These are phyloP conservation scores for Anomalospiza imberbis DNA, from an alignment of 2,797 vertebrate species.

Conservation along the genomic window DNA sequence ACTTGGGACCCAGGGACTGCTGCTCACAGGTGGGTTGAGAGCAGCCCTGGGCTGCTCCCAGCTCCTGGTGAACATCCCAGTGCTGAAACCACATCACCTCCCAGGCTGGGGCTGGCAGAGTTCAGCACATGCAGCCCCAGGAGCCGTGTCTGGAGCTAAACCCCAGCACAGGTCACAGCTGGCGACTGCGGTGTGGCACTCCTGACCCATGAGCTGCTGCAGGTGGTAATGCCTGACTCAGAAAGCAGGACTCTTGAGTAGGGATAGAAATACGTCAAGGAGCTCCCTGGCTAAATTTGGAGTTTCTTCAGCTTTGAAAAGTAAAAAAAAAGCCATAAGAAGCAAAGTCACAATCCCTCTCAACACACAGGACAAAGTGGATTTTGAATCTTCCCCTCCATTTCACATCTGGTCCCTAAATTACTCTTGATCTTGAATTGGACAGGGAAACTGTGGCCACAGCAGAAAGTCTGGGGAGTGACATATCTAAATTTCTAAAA, in stretches of 20 bases:
- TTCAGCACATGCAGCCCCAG: neutral
- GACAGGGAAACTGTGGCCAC: neutral
- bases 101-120: neutral
- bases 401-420: neutral
- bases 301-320: neutral
- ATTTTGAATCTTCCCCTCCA: neutral
- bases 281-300: neutral
- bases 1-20: fast-evolving
- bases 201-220: neutral
- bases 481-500: neutral
- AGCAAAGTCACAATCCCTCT: neutral
- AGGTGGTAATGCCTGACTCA: neutral
- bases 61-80: fast-evolving
- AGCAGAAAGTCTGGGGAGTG: neutral
- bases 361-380: neutral
- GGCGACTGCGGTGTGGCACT: fast-evolving
- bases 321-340: neutral
- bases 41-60: neutral
- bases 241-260: neutral
- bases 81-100: fast-evolving
- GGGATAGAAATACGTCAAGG: neutral
- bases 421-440: neutral
- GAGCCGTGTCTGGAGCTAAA: fast-evolving
- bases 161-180: fast-evolving
- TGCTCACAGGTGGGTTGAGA: fast-evolving